Percentiles rank a stretch among this genome's conserved stretches.
Evolutionary conservation across 2,113 vertebrate species (phyloP).

Genomic region (Xerus inauris): DNA sequence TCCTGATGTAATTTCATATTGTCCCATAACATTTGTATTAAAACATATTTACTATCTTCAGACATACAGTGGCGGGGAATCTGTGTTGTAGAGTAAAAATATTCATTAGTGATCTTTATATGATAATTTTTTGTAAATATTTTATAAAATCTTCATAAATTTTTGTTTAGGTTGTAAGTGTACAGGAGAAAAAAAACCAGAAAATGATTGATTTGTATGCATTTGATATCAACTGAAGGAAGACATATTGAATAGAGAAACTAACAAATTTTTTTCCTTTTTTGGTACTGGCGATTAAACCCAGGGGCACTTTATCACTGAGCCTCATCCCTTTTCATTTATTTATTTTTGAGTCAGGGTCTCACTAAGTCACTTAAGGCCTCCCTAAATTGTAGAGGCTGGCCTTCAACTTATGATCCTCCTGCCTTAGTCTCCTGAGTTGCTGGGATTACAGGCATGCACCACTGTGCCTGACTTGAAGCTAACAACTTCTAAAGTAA

Average conservation of each 20-base stretch:
- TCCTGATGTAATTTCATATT: conserved; percentile 98
- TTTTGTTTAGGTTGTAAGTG: not conserved
- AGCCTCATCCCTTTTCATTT: too few species aligned
- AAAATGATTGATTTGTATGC: conserved; percentile 12
- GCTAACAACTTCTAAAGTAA: not conserved
- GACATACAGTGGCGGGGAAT: conserved; percentile 91
- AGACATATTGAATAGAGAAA: not conserved
- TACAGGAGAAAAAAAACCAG: conserved; percentile 9
- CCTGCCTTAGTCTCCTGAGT: too few species aligned
- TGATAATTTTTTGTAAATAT: conserved; percentile 53
- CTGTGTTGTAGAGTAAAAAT: conserved; percentile 82
- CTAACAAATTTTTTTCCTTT: not conserved
- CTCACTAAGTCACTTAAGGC: too few species aligned
- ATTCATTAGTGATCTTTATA: conserved; percentile 50
- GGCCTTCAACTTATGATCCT: too few species aligned
- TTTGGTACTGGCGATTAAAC: too few species aligned
- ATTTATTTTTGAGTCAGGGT: too few species aligned
- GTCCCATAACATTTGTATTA: conserved; percentile 98
- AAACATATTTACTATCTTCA: conserved; percentile 97
- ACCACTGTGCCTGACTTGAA: not conserved
- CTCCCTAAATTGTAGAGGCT: too few species aligned
- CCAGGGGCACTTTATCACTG: too few species aligned
- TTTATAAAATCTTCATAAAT: conserved; percentile 37
- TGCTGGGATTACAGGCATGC: too few species aligned
- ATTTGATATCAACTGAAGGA: conserved; percentile 1